Evolutionary conservation across 2,113 vertebrate species (phyloP).

Genomic region (Muntiacus muntjak): DNA sequence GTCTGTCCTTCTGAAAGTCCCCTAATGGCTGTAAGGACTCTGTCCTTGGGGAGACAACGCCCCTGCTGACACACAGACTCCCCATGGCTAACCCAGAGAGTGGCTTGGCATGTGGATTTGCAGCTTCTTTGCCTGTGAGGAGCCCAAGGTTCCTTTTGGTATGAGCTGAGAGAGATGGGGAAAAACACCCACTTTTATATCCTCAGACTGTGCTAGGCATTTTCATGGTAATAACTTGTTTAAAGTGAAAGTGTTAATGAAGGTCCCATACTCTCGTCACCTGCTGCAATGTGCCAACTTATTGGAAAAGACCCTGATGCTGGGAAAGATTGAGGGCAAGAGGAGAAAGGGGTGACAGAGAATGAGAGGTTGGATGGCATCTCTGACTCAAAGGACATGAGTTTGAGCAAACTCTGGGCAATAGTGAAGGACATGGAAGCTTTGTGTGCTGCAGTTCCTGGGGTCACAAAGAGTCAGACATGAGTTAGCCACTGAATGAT

Average conservation of each 20-base stretch:
- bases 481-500: background rate
- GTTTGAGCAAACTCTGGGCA: background rate
- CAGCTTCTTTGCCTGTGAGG: background rate
- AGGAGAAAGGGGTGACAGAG: background rate
- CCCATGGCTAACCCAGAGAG: background rate
- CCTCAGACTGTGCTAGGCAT: background rate
- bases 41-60: accelerated
- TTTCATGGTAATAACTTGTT: background rate
- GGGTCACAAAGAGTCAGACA: background rate
- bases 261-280: background rate
- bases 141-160: background rate
- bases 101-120: background rate
- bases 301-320: background rate
- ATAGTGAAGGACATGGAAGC: background rate
- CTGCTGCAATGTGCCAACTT: background rate
- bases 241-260: background rate
- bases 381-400: background rate
- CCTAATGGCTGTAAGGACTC: background rate
- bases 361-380: background rate
- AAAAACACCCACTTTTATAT: accelerated
- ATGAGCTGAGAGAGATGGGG: background rate
- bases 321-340: background rate
- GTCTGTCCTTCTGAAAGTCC: background rate
- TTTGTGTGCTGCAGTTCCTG: background rate
- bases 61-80: background rate